phyloP scores from a whole-genome alignment of 2,113 vertebrate species.

The Caranx melampygus region DNA sequence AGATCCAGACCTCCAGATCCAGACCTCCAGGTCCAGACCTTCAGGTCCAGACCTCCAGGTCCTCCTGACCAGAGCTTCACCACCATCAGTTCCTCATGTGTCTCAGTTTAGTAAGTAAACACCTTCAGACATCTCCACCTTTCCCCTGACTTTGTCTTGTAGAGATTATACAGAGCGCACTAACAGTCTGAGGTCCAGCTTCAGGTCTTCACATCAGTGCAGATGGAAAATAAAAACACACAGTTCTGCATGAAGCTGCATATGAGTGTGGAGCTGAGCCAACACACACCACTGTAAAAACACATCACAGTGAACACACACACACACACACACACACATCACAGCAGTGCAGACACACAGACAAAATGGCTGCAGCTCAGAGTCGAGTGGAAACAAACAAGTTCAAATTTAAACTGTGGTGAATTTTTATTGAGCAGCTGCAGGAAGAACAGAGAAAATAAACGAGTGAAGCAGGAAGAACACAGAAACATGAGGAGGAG shows the following conservation, averaged over 20 bases:
- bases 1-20: too few species aligned
- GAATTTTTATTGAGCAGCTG: background rate
- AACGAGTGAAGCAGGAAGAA: background rate
- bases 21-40: too few species aligned
- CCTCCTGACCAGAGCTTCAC: too few species aligned
- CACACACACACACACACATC: background rate
- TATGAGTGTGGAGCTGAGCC: background rate
- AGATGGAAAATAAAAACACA: background rate
- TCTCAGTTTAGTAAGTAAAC: too few species aligned
- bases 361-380: conserved; percentile 1
- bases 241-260: background rate
- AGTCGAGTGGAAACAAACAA: background rate
- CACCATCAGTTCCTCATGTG: too few species aligned
- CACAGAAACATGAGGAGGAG: background rate
- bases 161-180: too few species aligned
- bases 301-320: background rate
- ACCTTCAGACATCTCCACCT: too few species aligned
- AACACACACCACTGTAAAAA: background rate
- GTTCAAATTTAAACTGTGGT: too few species aligned
- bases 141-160: too few species aligned
- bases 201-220: too few species aligned
- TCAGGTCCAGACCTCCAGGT: too few species aligned
- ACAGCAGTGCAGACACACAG: background rate
- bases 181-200: too few species aligned
- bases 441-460: background rate